A percentile compares a stretch with the other conserved stretches of the same genome.
phyloP scores from a whole-genome alignment of 2,888 invertebrate genomes.

The Dicycla oo region DNA sequence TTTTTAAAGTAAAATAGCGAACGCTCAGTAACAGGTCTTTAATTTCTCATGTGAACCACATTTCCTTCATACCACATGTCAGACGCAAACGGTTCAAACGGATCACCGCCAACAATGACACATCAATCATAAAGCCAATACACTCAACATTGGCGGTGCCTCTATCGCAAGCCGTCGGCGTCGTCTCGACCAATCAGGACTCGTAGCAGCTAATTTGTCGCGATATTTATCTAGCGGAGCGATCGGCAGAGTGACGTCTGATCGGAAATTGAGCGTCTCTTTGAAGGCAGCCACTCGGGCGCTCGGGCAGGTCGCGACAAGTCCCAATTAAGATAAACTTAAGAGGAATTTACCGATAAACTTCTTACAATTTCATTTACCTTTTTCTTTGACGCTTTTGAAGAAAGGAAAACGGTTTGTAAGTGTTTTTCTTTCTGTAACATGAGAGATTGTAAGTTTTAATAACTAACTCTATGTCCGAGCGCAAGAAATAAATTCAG shows the following conservation, averaged over 20 bases:
- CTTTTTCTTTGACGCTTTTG: conserved; percentile 23
- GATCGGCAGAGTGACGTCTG: conserved; percentile 31
- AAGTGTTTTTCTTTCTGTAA: conserved; percentile 1
- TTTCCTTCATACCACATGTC: conserved; percentile 15
- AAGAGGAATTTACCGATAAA: conserved; percentile 51
- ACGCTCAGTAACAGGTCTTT: background rate
- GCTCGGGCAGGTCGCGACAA: background rate
- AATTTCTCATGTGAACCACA: conserved; percentile 5
- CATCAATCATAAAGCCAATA: conserved; percentile 47
- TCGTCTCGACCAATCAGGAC: conserved; percentile 39
- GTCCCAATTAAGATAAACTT: conserved; percentile 39
- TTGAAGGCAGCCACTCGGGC: conserved; percentile 18
- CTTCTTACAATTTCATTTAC: conserved; percentile 38
- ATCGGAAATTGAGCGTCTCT: conserved; percentile 61
- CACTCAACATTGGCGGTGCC: conserved; percentile 11
- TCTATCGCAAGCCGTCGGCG: conserved; percentile 12
- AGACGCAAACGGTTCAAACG: background rate
- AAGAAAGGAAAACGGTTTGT: conserved; percentile 16
- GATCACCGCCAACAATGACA: conserved; percentile 22
- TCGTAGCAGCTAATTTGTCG: conserved; percentile 58
- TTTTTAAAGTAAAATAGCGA: background rate
- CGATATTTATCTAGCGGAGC: conserved; percentile 61
- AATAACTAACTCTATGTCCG: background rate
- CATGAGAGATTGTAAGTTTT: conserved; percentile 15
- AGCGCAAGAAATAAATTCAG: background rate